These are phyloP conservation scores for Hippopotamyrus pictus DNA, from an alignment of 2,797 vertebrate species.

Conservation along the genomic window DNA sequence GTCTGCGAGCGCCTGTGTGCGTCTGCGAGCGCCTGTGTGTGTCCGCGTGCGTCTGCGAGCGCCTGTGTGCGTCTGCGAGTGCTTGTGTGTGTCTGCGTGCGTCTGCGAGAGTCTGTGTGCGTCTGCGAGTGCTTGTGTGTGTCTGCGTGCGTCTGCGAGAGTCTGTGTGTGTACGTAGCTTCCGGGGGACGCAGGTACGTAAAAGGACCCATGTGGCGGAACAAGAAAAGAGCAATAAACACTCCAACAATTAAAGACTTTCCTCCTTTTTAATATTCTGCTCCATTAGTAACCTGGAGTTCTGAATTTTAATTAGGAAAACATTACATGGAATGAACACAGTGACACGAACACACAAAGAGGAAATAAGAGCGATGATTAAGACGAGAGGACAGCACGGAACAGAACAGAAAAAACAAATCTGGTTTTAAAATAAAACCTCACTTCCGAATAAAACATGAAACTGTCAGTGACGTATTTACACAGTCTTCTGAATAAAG, in stretches of 20 bases:
- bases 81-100: too few relatives aligned
- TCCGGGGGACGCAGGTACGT: not conserved
- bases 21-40: too few relatives aligned
- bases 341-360: not conserved
- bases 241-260: not conserved
- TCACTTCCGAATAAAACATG: not conserved
- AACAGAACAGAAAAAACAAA: not conserved
- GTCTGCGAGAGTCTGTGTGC: not conserved
- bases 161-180: too few relatives aligned
- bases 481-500: not conserved
- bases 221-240: not conserved
- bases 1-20: not conserved
- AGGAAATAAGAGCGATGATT: not conserved
- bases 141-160: not conserved
- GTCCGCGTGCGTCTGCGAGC: not conserved
- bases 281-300: not conserved
- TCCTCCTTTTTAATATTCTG: not conserved
- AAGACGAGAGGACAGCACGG: not conserved
- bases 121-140: not conserved
- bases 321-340: not conserved
- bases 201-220: not conserved
- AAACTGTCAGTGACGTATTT: not conserved
- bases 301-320: not conserved
- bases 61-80: too few relatives aligned
- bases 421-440: not conserved